These are phyloP conservation scores for Enteromius afrohamiltoni DNA, from an alignment of 2,797 vertebrate genomes.

Conservation along the genomic window DNA sequence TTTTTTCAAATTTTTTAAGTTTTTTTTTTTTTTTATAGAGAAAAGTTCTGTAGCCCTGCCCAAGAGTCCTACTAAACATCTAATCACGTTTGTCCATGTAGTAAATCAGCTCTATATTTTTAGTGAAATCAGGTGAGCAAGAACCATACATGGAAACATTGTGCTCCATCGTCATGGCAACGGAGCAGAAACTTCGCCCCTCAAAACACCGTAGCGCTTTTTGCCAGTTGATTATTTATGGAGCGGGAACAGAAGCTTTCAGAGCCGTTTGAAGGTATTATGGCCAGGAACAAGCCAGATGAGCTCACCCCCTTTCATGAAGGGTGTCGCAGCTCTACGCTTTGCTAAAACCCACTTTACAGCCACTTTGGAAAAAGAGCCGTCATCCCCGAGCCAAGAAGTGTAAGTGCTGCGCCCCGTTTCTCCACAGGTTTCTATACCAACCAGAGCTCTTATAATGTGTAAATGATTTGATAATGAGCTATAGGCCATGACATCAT, in stretches of 20 bases:
- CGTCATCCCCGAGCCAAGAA: conserved; percentile 14
- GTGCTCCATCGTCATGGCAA: conserved; percentile 2
- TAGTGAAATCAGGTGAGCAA: conserved; percentile 1
- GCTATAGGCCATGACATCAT: conserved; percentile 10
- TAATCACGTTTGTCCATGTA: neutral
- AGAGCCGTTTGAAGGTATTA: conserved; percentile 14
- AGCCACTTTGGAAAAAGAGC: conserved; percentile 6
- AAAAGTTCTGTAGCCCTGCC: neutral
- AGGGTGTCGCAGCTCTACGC: conserved; percentile 13
- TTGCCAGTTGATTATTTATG: conserved; percentile 8
- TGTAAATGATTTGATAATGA: conserved; percentile 35
- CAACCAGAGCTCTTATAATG: conserved; percentile 3
- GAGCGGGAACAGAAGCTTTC: conserved; percentile 17
- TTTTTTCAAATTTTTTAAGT: neutral
- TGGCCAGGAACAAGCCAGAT: neutral
- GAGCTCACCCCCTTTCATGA: conserved; percentile 33
- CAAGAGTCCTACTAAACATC: neutral
- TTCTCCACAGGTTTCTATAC: conserved; percentile 11
- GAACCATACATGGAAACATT: neutral
- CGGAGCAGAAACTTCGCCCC: neutral
- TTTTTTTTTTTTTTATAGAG: too few relatives aligned
- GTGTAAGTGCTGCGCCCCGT: neutral
- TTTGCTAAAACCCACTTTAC: conserved; percentile 29
- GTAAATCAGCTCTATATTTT: conserved; percentile 6
- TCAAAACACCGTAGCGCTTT: neutral